phyloP scores from a whole-genome alignment of 2,888 invertebrate genomes.

The Corbicula japonica region DNA sequence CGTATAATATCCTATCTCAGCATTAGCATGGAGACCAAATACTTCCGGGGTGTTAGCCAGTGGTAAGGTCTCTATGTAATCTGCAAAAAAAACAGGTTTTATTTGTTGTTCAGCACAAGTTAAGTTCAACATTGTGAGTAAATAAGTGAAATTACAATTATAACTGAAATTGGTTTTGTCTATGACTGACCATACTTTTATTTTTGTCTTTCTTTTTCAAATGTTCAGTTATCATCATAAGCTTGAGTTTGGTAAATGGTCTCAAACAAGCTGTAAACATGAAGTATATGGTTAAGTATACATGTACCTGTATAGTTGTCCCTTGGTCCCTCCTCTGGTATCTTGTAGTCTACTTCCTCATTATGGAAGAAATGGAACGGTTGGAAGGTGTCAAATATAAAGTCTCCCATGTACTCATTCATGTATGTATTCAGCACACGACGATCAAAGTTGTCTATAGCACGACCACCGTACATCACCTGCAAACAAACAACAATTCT shows the following conservation, averaged over 20 bases:
- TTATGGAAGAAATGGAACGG: constrained; percentile 96
- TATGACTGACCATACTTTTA: too few relatives aligned
- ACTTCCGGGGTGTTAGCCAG: constrained; percentile 95
- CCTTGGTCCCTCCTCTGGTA: constrained; percentile 89
- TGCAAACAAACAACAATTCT: too few relatives aligned
- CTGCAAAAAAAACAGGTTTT: constrained; percentile 88
- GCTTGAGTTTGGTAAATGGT: too few relatives aligned
- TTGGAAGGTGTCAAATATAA: constrained; percentile 95
- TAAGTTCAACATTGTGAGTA: too few relatives aligned
- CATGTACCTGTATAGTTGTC: constrained; percentile 84
- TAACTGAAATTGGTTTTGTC: too few relatives aligned
- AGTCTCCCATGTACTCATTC: constrained; percentile 98
- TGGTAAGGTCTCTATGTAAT: constrained; percentile 93
- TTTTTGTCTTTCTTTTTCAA: too few relatives aligned
- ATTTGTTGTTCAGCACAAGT: too few relatives aligned
- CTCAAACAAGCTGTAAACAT: not conserved
- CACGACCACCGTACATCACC: constrained; percentile 98
- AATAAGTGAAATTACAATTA: too few relatives aligned
- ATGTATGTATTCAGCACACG: constrained; percentile 95
- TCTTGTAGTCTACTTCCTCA: constrained; percentile 91
- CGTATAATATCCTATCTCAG: constrained; percentile 97
- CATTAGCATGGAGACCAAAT: constrained; percentile 97
- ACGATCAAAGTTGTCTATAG: constrained; percentile 96
- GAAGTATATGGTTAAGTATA: not conserved
- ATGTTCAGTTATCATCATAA: too few relatives aligned